phyloP scores from a whole-genome alignment of 1,140 invertebrate species.

The Chrysopa pallens region DNA sequence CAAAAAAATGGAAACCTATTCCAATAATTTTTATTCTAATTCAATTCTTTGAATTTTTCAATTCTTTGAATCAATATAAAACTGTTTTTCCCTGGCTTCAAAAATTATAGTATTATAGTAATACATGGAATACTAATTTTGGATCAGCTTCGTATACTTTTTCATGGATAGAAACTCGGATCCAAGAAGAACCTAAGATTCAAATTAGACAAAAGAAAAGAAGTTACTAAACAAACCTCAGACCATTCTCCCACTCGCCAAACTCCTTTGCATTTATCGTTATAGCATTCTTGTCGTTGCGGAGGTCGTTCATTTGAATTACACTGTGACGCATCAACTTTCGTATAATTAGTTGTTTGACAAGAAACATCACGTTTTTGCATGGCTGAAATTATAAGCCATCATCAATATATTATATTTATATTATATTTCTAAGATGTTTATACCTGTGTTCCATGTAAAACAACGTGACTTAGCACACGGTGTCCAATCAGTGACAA shows the following conservation, averaged over 20 bases:
- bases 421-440: too few species aligned
- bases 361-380: constrained; percentile 56
- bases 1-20: constrained; percentile 5
- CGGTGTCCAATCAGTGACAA: constrained; percentile 44
- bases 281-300: constrained; percentile 56
- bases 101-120: too few species aligned
- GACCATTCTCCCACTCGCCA: constrained; percentile 80
- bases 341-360: constrained; percentile 40
- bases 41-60: too few species aligned
- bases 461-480: constrained; percentile 56
- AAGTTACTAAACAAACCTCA: constrained; percentile 52
- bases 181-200: not conserved
- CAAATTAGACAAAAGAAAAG: too few species aligned
- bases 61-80: too few species aligned
- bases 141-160: too few species aligned
- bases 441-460: constrained; percentile 56
- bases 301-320: constrained; percentile 46
- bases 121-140: too few species aligned
- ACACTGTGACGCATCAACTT: constrained; percentile 37
- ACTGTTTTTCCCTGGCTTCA: too few species aligned
- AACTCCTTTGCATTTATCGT: constrained; percentile 57
- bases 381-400: constrained; percentile 35
- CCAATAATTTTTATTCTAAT: too few species aligned
- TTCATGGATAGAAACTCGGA: not conserved
- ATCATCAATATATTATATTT: too few species aligned